phyloP scores from a whole-genome alignment of 2,888 invertebrate species.

The Ceratothoa steindachneri region DNA sequence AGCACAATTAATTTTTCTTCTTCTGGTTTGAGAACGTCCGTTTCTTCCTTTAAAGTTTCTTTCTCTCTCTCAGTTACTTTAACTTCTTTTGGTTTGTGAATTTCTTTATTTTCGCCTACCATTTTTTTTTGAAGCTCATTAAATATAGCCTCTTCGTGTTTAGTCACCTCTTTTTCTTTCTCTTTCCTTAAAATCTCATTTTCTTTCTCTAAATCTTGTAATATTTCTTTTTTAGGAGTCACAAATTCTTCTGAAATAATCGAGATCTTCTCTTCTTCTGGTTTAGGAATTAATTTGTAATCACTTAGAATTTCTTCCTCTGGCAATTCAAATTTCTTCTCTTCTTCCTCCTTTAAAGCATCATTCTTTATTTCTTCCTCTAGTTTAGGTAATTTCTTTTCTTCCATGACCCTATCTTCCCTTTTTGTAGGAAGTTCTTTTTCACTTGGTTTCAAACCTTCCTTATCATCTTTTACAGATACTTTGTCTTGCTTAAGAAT shows the following conservation, averaged over 20 bases:
- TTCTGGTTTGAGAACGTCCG: constrained; percentile 15
- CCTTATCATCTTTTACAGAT: constrained; percentile 4
- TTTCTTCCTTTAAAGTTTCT: constrained; percentile 18
- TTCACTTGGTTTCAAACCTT: not conserved
- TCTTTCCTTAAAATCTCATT: not conserved
- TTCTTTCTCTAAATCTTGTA: not conserved
- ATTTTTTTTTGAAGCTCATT: not conserved
- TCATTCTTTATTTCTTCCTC: too few species aligned
- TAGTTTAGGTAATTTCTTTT: too few species aligned
- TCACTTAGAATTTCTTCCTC: not conserved
- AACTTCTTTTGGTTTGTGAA: not conserved
- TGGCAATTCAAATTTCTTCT: not conserved
- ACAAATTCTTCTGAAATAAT: not conserved
- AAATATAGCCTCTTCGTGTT: not conserved
- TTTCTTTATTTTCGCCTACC: not conserved
- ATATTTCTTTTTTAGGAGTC: not conserved
- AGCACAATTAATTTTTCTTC: constrained; percentile 5
- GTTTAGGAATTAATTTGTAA: too few species aligned
- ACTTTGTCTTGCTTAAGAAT: constrained; percentile 19
- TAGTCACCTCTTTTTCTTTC: not conserved
- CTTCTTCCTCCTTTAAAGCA: too few species aligned
- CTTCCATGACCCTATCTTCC: not conserved
- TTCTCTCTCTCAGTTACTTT: not conserved
- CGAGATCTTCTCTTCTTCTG: too few species aligned
- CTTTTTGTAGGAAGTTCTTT: not conserved